Base-by-base conservation (phyloP, 1,140 invertebrate species). In the Brachystomella parvula region DNA sequence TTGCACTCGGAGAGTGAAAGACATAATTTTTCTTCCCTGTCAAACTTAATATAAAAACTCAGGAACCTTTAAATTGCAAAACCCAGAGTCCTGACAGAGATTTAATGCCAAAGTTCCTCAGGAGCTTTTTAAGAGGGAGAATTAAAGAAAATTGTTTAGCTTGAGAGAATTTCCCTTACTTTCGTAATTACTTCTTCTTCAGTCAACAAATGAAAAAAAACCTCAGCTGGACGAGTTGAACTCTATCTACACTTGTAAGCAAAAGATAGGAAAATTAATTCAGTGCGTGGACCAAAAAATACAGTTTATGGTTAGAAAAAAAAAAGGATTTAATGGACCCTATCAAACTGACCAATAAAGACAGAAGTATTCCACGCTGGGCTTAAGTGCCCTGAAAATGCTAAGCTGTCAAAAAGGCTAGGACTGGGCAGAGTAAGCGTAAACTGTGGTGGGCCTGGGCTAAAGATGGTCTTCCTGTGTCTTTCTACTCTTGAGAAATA, bases 241-340 rank as follows among this genome's bases (percentile, higher is more conserved):
- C n/a, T n/a, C n/a, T n/a, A n/a, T n/a, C n/a, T n/a, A n/a, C n/a
- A n/a, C n/a, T n/a, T n/a, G n/a, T n/a, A n/a, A n/a, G n/a, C n/a
- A n/a, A n/a, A n/a, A n/a, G n/a, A n/a, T n/a, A n/a, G n/a, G n/a
- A n/a, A n/a, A n/a, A n/a, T n/a, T n/a, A n/a, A n/a, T n/a, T n/a
- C n/a, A n/a, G n/a, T n/a, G n/a, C n/a, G n/a, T n/a, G n/a, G n/a
- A n/a, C n/a, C n/a, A n/a, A n/a, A n/a, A n/a, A n/a, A n/a, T n/a
- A n/a, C n/a, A n/a, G n/a, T n/a, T n/a, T 39, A 39, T 39, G 35
- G 19, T 9, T 9, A 39, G 35, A 53, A 53, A 53, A 15, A 15
- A 21, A 53, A 60, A 33, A 62, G 28, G 33, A 62, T 39, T 44
- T 62, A 62, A 32, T 26, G n/a, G 35, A 26, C 60, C 39, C 33